Base-by-base conservation (phyloP, 1,140 invertebrate species). In the Xylocopa sonorina region DNA sequence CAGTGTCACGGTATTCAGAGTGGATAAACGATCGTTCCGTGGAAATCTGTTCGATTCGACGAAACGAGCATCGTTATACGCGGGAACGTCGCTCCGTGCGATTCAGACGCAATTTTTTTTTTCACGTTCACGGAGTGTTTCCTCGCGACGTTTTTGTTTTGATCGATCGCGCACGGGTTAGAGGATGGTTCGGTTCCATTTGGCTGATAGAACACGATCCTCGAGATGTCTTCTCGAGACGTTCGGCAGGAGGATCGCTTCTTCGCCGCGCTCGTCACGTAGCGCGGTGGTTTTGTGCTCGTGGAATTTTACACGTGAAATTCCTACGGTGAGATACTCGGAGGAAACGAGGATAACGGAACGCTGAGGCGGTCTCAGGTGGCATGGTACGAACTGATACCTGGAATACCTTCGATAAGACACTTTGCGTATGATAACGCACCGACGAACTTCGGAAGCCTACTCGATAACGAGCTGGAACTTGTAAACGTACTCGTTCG, bases 351-450 rank as follows among this genome's bases (percentile, higher is more conserved):
- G 29, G 55, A 72, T 72, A 48, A 48, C 29, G 14, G 21, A 10
- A 50, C 57, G 9, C 12, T 34, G 41, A n/a, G n/a, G 21, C 34
- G 32, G 21, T n/a, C 10, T 58, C 34, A 32, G 6, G 18, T 32
- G 18, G 51, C 21, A 10, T 41, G 18, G n/a, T 55, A 41, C 51
- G 18, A 16, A 24, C 6, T 18, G 50, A 58, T 72, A 60, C 55
- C 41, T 50, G 43, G 29, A 41, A 69, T 51, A 34, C 32, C 48
- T 7, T 16, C 43, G 69, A 73, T 73, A 73, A 62, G 27, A 27
- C 57, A 29, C 27, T 62, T 51, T 60, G 43, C 32, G 58, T 43
- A 48, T 16, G 69, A 62, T 73, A 73, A 62, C 32, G 55, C 12
- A 66, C 46, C 51, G 29, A 34, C 18, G 18, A 43, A 29, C 51